phyloP scores from a whole-genome alignment of 2,888 invertebrate species.

The Amblyjoppa proteus region DNA sequence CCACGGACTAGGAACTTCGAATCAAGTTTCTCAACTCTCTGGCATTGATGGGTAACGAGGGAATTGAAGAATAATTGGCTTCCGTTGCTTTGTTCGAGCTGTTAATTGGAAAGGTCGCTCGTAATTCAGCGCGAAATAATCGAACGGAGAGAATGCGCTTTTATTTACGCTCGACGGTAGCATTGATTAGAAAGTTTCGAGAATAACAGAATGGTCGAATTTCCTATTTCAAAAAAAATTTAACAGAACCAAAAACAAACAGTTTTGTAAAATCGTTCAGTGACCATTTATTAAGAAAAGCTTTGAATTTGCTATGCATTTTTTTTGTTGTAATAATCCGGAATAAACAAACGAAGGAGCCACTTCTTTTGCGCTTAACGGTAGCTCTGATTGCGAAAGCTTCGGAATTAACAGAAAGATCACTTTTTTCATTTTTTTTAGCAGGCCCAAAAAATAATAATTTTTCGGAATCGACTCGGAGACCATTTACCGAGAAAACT shows the following conservation, averaged over 20 bases:
- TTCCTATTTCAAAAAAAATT: background rate
- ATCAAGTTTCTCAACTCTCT: conserved; percentile 47
- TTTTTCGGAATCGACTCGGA: background rate
- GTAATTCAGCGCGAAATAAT: background rate
- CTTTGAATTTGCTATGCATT: background rate
- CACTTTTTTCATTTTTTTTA: background rate
- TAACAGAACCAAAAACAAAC: background rate
- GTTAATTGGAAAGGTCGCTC: conserved; percentile 3
- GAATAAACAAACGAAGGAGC: background rate
- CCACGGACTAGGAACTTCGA: conserved; percentile 16
- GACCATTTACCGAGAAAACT: background rate
- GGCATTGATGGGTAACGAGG: conserved; percentile 40
- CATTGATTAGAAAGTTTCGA: background rate
- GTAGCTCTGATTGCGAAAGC: background rate
- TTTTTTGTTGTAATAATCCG: background rate
- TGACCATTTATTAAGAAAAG: background rate
- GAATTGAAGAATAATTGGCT: conserved; percentile 47
- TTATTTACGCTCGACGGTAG: background rate
- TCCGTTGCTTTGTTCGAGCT: conserved; percentile 11
- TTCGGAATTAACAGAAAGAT: background rate
- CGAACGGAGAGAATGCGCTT: background rate
- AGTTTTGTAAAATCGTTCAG: background rate
- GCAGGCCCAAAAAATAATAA: background rate
- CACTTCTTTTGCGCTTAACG: background rate
- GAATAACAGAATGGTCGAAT: background rate